A percentile compares a stretch with the other conserved stretches of the same genome.
Evolutionary conservation across 2,888 invertebrate genomes (phyloP).

Genomic region (Aporophyla nigra): DNA sequence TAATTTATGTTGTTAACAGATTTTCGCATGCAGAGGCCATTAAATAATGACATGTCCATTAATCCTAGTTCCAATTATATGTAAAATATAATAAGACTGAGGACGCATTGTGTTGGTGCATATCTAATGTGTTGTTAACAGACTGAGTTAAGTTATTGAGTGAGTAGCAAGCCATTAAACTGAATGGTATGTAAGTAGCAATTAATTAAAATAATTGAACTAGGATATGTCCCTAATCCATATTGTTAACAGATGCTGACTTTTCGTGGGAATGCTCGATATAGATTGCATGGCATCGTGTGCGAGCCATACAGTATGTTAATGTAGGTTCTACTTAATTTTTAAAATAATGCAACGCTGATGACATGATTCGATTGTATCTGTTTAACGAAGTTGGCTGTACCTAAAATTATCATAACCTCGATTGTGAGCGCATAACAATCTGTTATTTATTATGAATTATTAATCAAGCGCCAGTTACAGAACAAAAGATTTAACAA

Average conservation of each 20-base stretch:
- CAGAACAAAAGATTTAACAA: constrained; percentile 14
- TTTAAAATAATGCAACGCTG: neutral
- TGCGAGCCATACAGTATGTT: constrained; percentile 1
- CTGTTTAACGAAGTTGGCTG: constrained; percentile 1
- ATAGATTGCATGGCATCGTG: constrained; percentile 42
- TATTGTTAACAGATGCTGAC: constrained; percentile 53
- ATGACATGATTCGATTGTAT: neutral
- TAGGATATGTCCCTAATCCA: constrained; percentile 37
- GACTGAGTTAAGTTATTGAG: neutral
- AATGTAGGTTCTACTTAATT: neutral
- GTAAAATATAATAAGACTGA: neutral
- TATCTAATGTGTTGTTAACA: constrained; percentile 22
- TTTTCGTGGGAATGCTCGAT: constrained; percentile 18
- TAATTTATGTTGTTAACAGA: constrained; percentile 48
- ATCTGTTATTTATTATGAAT: neutral
- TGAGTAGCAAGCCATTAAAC: constrained; percentile 6
- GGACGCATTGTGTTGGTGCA: constrained; percentile 18
- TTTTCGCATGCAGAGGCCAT: constrained; percentile 17
- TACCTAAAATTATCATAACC: neutral
- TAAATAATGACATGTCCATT: neutral
- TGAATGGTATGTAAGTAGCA: constrained; percentile 30
- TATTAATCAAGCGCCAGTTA: constrained; percentile 1
- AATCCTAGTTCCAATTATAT: neutral
- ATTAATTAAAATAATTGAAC: constrained; percentile 6
- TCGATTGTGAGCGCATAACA: neutral